Conservation (phyloP, 2,797 vertebrate genomes). For the Labeo calbasu region DNA sequence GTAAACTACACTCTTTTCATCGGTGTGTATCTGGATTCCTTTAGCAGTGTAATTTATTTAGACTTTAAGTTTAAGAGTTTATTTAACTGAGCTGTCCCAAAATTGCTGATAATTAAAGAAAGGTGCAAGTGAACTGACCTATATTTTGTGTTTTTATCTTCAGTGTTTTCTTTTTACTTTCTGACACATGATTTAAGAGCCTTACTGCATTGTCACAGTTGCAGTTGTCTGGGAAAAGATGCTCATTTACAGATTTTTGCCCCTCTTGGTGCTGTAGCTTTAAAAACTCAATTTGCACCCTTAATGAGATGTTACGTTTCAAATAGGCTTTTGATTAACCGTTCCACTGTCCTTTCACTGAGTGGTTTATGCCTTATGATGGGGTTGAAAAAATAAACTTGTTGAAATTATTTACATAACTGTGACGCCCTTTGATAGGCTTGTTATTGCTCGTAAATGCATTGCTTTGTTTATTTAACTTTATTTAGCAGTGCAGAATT, state of each 20-base stretch:
- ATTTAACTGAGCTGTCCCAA: constrained; percentile 3
- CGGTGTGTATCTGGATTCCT: not conserved
- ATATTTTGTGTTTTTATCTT: constrained; percentile 6
- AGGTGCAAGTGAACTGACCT: not conserved
- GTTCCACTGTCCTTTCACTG: constrained; percentile 35
- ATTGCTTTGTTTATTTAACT: constrained; percentile 5
- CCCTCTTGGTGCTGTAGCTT: constrained; percentile 35
- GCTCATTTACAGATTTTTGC: constrained; percentile 18
- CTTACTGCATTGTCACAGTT: not conserved
- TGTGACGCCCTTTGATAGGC: constrained; percentile 7
- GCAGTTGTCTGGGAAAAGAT: not conserved
- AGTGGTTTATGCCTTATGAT: constrained; percentile 39
- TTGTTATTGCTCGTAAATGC: not conserved
- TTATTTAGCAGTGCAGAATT: not conserved
- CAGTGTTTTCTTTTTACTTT: not conserved
- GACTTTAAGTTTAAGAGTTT: constrained; percentile 3
- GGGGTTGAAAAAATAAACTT: constrained; percentile 17
- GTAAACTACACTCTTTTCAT: not conserved
- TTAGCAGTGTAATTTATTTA: constrained; percentile 10
- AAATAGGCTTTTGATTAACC: constrained; percentile 24
- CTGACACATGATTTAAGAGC: not conserved
- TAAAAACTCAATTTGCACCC: constrained; percentile 25
- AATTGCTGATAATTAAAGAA: constrained; percentile 12
- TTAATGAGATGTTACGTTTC: not conserved
- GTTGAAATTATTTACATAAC: constrained; percentile 19